Evolutionary conservation across 2,888 invertebrate species (phyloP), one percentile per base, ranked within the genome.

Genomic region (Rotaria magnacalcarata): DNA sequence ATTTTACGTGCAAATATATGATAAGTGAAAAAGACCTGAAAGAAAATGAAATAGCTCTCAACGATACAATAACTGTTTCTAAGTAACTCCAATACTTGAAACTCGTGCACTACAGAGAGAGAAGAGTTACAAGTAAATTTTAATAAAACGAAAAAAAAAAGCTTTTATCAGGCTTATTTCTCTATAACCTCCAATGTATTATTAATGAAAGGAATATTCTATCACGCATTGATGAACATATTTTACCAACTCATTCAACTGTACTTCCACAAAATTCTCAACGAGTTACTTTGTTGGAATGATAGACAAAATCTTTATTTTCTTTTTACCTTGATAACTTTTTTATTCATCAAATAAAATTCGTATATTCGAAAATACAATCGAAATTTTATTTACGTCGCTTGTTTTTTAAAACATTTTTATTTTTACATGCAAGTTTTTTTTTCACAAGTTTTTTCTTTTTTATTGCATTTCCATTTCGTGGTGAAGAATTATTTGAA

Each of bases 201-300:
- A 34, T 34, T 34, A 34, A 34, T 86, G 91, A 91, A 88, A 91
- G 91, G 43, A 89, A 89, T 87, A 88, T 91, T 84, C 88, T 91
- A 21, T 90, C 91, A 1, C 87, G 90, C 24, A 91, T 91, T 88
- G 91, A 91, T 14, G 91, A 91, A 10, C 91, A 91, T 87, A 91
- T 91, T 84, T 88, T 91, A 84, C 91, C 91, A 10, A 91, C 91
- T 0, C 90, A 90, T 41, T 90, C 75, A 24, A 47, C 75, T 43
- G 11, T 47, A 47, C 47, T 80, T 19, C 75, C 75, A 43, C 75
- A 80, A 47, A 80, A 80, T 80, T 7, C 67, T 2, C 16, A 14
- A 34, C 27, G 27, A 14, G 10, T 60, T 8, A 60, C 10, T 11
- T 60, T 11, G 14, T 3, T 34, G 34, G 47, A 52, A 16, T 52